These are phyloP conservation scores for Cydia pomonella DNA, from an alignment of 1,140 invertebrate species.

Conservation along the genomic window DNA sequence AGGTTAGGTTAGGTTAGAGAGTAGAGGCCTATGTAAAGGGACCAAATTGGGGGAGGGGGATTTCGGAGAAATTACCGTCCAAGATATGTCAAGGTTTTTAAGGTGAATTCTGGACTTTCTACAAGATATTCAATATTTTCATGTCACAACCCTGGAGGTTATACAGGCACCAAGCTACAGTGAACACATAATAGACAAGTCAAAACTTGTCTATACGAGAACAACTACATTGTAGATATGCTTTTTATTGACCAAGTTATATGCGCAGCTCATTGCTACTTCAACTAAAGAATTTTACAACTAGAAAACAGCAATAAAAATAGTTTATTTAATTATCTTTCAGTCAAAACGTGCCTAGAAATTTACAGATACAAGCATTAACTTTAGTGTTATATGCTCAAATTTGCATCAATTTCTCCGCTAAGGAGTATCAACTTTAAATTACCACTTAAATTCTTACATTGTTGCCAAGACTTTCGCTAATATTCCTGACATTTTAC, in stretches of 20 bases:
- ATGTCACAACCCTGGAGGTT: neutral
- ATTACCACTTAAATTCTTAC: neutral
- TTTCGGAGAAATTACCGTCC: too few relatives aligned
- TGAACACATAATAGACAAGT: neutral
- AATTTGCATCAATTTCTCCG: slow-evolving; percentile 6
- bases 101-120: too few relatives aligned
- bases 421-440: neutral
- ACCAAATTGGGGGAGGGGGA: too few relatives aligned
- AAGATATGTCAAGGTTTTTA: too few relatives aligned
- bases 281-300: neutral
- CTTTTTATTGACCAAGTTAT: too few relatives aligned
- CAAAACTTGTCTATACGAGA: neutral
- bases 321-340: slow-evolving; percentile 3
- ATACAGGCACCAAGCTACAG: neutral
- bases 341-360: neutral
- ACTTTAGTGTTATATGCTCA: neutral
- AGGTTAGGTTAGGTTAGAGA: too few relatives aligned
- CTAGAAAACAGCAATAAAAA: neutral
- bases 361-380: neutral
- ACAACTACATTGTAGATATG: too few relatives aligned
- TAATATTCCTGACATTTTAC: neutral
- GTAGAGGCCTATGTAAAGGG: too few relatives aligned
- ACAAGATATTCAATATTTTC: neutral
- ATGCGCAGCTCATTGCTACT: neutral
- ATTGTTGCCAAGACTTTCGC: slow-evolving; percentile 16